A percentile compares a stretch with the other conserved stretches of the same genome.
phyloP scores from a whole-genome alignment of 2,797 vertebrate species.

The Melopsittacus undulatus region DNA sequence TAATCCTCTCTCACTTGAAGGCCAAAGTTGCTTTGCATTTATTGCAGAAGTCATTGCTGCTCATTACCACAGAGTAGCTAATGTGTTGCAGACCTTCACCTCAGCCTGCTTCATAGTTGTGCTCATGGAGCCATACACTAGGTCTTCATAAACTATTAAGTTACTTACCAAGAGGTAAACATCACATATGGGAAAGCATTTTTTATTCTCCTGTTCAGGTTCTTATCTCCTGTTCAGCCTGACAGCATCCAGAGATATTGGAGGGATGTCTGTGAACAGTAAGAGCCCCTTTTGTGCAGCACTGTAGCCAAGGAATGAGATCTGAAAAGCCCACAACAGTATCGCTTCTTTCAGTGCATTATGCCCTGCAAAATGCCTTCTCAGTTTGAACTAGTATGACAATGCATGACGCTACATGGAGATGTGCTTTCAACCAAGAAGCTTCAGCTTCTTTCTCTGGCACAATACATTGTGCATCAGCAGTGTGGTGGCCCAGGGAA shows the following conservation, averaged over 20 bases:
- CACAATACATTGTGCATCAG: neutral
- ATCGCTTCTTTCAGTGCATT: neutral
- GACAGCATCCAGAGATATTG: neutral
- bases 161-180: neutral
- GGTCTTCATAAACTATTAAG: neutral
- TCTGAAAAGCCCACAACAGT: neutral
- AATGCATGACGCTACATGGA: accelerated
- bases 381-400: neutral
- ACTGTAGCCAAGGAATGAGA: neutral
- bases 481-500: neutral
- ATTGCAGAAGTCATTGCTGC: neutral
- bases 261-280: neutral
- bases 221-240: neutral
- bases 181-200: neutral
- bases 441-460: neutral
- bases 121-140: neutral
- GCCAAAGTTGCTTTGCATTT: neutral
- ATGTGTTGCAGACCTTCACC: neutral
- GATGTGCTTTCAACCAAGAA: neutral
- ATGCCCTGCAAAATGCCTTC: neutral
- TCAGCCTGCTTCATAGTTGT: neutral
- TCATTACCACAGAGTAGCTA: neutral
- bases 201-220: neutral
- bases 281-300: neutral
- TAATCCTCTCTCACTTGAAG: neutral